These are phyloP conservation scores for Pipistrellus pipistrellus DNA, from an alignment of 2,797 vertebrate genomes.

Conservation along the genomic window DNA sequence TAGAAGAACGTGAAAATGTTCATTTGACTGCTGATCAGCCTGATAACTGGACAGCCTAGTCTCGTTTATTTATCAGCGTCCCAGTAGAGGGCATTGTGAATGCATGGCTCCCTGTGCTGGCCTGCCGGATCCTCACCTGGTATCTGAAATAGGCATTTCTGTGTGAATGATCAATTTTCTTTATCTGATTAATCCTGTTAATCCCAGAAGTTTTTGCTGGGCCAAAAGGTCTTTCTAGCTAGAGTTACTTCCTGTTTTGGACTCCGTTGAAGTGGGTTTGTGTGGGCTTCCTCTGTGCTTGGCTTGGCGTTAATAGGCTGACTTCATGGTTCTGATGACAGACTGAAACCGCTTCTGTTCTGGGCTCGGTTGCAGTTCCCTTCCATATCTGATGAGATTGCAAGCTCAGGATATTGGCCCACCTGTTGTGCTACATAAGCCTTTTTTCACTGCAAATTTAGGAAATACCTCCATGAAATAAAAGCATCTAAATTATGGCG, in stretches of 20 bases:
- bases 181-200: slow-evolving; percentile 96
- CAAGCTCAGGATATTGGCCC: slow-evolving; percentile 74
- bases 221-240: slow-evolving; percentile 91
- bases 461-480: slow-evolving; percentile 65
- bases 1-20: slow-evolving; percentile 62
- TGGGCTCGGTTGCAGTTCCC: slow-evolving; percentile 81
- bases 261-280: slow-evolving; percentile 83
- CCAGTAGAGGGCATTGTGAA: slow-evolving; percentile 95
- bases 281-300: slow-evolving; percentile 85
- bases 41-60: slow-evolving; percentile 57
- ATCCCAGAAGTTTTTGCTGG: slow-evolving; percentile 93
- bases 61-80: slow-evolving; percentile 78
- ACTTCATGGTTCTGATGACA: slow-evolving; percentile 84
- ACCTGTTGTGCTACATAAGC: slow-evolving; percentile 79
- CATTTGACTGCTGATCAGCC: slow-evolving; percentile 64
- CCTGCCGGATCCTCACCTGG: slow-evolving; percentile 78
- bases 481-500: slow-evolving; percentile 53
- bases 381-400: slow-evolving; percentile 83
- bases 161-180: slow-evolving; percentile 89
- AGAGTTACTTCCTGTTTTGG: slow-evolving; percentile 89
- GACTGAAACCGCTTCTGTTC: slow-evolving; percentile 82
- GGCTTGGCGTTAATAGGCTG: slow-evolving; percentile 67
- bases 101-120: slow-evolving; percentile 80
- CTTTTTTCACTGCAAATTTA: slow-evolving; percentile 84
- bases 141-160: slow-evolving; percentile 87